phyloP scores from a whole-genome alignment of 2,113 vertebrate genomes.

The Oriolus oriolus region DNA sequence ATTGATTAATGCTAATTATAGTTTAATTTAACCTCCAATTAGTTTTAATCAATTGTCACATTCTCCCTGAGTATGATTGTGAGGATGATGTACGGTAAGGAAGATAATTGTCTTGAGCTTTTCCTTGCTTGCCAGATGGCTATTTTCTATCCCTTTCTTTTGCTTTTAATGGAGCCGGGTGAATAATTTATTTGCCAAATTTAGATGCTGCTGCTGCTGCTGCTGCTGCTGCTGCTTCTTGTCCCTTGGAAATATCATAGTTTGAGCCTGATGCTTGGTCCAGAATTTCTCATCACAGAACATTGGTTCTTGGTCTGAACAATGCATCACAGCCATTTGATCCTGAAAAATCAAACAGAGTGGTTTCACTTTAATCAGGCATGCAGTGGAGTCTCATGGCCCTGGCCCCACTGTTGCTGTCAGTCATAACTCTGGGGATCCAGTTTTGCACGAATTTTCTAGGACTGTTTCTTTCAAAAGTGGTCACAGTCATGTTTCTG shows the following conservation, averaged over 20 bases:
- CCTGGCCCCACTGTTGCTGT: not conserved
- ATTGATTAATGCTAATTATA: slow-evolving; percentile 70
- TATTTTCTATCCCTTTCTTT: slow-evolving; percentile 21
- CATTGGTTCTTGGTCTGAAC: not conserved
- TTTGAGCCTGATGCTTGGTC: not conserved
- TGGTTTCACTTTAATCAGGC: slow-evolving; percentile 16
- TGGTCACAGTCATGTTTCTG: not conserved
- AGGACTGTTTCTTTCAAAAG: not conserved
- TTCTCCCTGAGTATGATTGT: not conserved
- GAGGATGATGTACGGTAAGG: not conserved
- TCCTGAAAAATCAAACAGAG: not conserved
- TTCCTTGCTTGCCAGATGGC: slow-evolving; percentile 32
- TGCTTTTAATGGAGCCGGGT: not conserved
- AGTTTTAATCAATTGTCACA: slow-evolving; percentile 67
- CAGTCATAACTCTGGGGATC: not conserved
- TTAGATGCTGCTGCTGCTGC: not conserved
- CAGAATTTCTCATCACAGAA: not conserved
- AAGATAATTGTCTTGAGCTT: slow-evolving; percentile 30
- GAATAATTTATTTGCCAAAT: slow-evolving; percentile 47
- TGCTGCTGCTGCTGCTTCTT: not conserved
- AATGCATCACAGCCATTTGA: not conserved
- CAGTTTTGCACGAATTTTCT: not conserved
- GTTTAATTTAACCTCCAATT: slow-evolving; percentile 70
- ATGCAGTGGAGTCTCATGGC: not conserved
- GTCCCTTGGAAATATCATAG: not conserved